Percentiles rank a stretch among this genome's conserved stretches.
Evolutionary conservation across 2,888 invertebrate species (phyloP).

Genomic region (Mesoligia furuncula): DNA sequence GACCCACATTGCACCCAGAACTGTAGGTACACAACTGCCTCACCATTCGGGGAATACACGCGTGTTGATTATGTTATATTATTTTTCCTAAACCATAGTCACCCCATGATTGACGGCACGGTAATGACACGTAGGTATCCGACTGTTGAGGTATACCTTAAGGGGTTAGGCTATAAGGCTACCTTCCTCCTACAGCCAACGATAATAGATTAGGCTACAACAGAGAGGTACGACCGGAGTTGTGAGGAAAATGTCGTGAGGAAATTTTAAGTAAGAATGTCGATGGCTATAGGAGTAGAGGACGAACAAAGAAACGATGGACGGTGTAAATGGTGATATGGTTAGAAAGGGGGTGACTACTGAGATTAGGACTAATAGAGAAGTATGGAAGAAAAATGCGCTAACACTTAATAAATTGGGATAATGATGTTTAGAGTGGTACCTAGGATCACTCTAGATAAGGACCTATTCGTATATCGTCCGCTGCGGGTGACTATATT

Average conservation of each 20-base stretch:
- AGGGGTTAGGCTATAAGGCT: not conserved
- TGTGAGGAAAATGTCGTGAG: not conserved
- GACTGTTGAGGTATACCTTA: not conserved
- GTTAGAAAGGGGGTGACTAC: too few relatives aligned
- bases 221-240: not conserved
- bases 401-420: too few relatives aligned
- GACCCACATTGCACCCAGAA: too few relatives aligned
- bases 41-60: not conserved
- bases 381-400: too few relatives aligned
- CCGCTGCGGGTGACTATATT: not conserved
- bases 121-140: not conserved
- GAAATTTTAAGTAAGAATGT: not conserved
- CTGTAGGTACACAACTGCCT: not conserved
- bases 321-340: too few relatives aligned
- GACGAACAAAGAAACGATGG: too few relatives aligned
- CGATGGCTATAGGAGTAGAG: not conserved
- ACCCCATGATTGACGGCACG: not conserved
- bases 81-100: not conserved
- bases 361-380: too few relatives aligned
- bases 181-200: not conserved
- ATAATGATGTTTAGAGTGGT: too few relatives aligned
- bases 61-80: not conserved
- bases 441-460: too few relatives aligned
- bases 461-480: too few relatives aligned
- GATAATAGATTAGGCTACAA: constrained; percentile 5